Base-by-base conservation (phyloP, 2,888 invertebrate genomes). In the Chironomus riparius region DNA sequence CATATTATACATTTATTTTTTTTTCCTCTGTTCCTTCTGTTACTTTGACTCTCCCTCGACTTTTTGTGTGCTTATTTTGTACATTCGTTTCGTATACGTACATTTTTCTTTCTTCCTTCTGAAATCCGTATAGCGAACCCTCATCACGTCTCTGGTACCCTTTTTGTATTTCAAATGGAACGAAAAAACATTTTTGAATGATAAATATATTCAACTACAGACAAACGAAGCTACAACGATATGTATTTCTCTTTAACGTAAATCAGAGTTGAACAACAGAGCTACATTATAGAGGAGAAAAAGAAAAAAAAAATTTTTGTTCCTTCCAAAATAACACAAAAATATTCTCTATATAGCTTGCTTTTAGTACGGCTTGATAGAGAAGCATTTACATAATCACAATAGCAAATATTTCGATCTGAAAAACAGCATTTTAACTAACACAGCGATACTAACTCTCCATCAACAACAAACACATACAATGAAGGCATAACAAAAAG, bases 61-160 rank as follows among this genome's bases (percentile, higher is more conserved):
- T 70, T 50, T 50, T 21, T 50, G 70, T 47, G 3, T 50, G 70
- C 56, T 21, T 18, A 70, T 70, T 21, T 70, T 70, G 3, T 38
- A 38, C 38, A 38, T 38, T 38, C 38, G 38, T 38, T 56, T 56
- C 15, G n/a, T 28, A 28, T 28, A 28, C 28, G 28, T 28, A 28
- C 3, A 28, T 4, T 28, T 68, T 68, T 69, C 69, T 56, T 71
- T 22, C 22, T 71, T 71, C 18, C 71, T 21, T 21, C 47, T 15
- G 47, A 70, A 70, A 71, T 71, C 48, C 71, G 56, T 71, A 61
- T 68, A 68, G 47, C 47, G 68, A 74, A 74, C 74, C 74, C 74
- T 74, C 74, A 74, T 74, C 74, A 74, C 74, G 74, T 74, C 74
- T 74, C 74, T 74, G 74, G 74, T 74, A 74, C 74, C 71, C 74